phyloP scores from a whole-genome alignment of 30 jellyfish, hydroid and myxozoan species.

The Sanderia malayensis region DNA sequence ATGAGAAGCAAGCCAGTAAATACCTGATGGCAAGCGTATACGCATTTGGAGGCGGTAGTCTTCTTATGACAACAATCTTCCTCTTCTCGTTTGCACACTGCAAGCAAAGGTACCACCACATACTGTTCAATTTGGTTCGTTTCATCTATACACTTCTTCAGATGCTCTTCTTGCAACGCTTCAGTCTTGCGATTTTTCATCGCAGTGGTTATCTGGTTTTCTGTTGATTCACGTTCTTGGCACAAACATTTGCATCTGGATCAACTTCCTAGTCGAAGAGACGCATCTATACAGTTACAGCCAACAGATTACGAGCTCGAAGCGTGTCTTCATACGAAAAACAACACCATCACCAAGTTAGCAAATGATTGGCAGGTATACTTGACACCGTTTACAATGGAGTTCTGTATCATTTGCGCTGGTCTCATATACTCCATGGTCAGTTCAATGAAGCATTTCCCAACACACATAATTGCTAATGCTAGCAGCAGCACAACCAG shows the following conservation, averaged over 20 bases:
- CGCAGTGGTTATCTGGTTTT: constrained; percentile 4
- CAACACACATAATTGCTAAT: too few species aligned
- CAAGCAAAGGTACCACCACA: constrained; percentile 7
- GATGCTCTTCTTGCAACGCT: constrained; percentile 45
- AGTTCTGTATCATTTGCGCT: constrained; percentile 37
- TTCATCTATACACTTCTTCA: constrained; percentile 23
- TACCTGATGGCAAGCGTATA: constrained; percentile 54
- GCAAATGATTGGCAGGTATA: not conserved
- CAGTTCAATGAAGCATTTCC: constrained; percentile 24
- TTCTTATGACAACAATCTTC: constrained; percentile 10
- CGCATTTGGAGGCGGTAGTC: constrained; percentile 61
- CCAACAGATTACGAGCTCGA: constrained; percentile 1
- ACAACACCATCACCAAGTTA: constrained; percentile 9
- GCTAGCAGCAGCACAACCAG: too few species aligned
- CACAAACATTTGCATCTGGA: constrained; percentile 37
- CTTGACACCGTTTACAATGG: constrained; percentile 39
- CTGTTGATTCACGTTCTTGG: constrained; percentile 44
- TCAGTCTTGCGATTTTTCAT: constrained; percentile 19
- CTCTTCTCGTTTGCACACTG: constrained; percentile 40
- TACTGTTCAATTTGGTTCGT: constrained; percentile 4
- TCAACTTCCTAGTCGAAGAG: constrained; percentile 22
- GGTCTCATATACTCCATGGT: constrained; percentile 37
- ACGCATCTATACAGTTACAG: constrained; percentile 1
- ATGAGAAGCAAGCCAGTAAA: constrained; percentile 33
- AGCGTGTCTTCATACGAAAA: not conserved